Base-by-base conservation (phyloP, 2,888 invertebrate species). In the Leptodirus hochenwartii region DNA sequence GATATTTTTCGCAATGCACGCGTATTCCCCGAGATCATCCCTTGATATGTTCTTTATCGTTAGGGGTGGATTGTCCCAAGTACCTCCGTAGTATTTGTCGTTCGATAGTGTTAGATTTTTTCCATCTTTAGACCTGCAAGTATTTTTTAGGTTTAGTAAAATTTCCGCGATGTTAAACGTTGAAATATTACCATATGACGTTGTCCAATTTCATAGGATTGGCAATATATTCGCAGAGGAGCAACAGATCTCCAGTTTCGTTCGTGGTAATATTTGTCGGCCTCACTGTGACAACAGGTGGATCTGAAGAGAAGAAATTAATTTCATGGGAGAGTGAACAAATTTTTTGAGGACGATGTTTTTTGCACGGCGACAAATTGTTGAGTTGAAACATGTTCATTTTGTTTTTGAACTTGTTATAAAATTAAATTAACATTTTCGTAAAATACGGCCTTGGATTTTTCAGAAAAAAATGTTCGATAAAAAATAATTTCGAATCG, bases 11-110 rank as follows among this genome's bases (percentile, higher is more conserved):
- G 88, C 65, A 35, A 71, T 61, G 47, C 90, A 91, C 15, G 72
- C 69, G 54, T 91, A 93, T 44, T 74, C 71, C 29, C 88, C 91
- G 55, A 77, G 73, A 53, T 91, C 90, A 2, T 62, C 62, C 6
- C 81, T 67, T 2, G 68, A 66, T 1, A 84, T 70, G 41, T 80
- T 73, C 44, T 67, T 66, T 40, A 91, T 79, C 34, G 75, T 66
- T 25, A 91, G 62, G 0, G 77, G 69, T 4, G 80, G 77, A 47
- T 79, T 72, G 37, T 75, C 72, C 0, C 69, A 63, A 26, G 66
- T 74, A 3, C 82, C 85, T 2, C 81, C 84, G 37, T 73, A 69
- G 56, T 73, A 84, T 50, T 73, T 77, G 23, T 63, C 64, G 32
- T 62, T 53, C 32, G 45, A 59, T 45, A 68, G 45, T 37, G 66